Percentiles rank a stretch among this genome's conserved stretches.
These are phyloP conservation scores for Dissostichus mawsoni DNA, from an alignment of 2,113 vertebrate genomes.

Conservation along the genomic window DNA sequence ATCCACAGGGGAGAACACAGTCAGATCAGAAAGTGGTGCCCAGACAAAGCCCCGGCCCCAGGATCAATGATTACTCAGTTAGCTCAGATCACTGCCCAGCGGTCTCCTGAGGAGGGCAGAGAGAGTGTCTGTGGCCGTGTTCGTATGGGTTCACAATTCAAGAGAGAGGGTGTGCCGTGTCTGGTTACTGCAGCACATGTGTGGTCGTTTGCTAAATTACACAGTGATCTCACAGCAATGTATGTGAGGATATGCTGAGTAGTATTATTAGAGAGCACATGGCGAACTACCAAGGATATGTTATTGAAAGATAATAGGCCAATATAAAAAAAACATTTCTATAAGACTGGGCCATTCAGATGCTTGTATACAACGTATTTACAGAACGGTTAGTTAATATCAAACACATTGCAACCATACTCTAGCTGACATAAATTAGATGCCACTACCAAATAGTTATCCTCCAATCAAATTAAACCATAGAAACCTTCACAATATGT, in stretches of 20 bases:
- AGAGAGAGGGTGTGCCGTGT: slow-evolving; percentile 68
- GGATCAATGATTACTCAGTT: slow-evolving; percentile 84
- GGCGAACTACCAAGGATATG: not conserved
- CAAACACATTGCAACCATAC: not conserved
- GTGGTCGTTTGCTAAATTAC: slow-evolving; percentile 62
- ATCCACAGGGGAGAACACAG: slow-evolving; percentile 70
- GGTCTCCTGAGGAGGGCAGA: slow-evolving; percentile 62
- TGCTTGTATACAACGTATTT: not conserved
- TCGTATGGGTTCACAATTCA: slow-evolving; percentile 74
- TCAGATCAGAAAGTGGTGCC: slow-evolving; percentile 76
- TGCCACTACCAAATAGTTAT: slow-evolving; percentile 12
- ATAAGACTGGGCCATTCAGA: not conserved
- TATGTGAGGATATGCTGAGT: slow-evolving; percentile 28
- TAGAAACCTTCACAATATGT: slow-evolving; percentile 15
- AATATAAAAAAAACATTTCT: too few species aligned
- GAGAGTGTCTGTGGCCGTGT: slow-evolving; percentile 66
- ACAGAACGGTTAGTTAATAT: not conserved
- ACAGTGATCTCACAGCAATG: slow-evolving; percentile 36
- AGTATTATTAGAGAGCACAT: slow-evolving; percentile 19
- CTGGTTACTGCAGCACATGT: slow-evolving; percentile 67
- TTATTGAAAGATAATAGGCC: too few species aligned
- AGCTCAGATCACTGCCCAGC: slow-evolving; percentile 74
- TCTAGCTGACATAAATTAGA: not conserved
- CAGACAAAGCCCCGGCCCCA: slow-evolving; percentile 72
- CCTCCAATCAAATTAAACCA: slow-evolving; percentile 23